Evolutionary conservation across 1,140 invertebrate species (phyloP), one percentile per base, ranked within the genome.

Genomic region (Phymorhynchus buccinoides): DNA sequence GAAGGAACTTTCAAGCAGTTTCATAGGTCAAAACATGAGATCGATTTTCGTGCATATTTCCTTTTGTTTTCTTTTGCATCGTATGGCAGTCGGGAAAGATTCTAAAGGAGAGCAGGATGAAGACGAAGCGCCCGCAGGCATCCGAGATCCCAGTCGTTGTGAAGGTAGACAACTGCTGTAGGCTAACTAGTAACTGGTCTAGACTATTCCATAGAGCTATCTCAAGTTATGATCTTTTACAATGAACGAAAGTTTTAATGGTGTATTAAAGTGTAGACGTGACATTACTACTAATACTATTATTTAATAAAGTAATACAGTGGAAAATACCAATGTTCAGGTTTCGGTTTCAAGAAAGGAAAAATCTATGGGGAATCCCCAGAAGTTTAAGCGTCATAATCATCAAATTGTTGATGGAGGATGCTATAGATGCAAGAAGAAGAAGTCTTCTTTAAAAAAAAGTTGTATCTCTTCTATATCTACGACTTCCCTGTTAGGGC

Each of bases 91-190:
- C 7, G 77, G 14, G 22, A 35, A 79, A 30, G 77, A 52, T 9
- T 30, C 27, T 12, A 52, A 79, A 79, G 77, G 77, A 14, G 39
- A 77, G 22, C 42, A 52, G 35, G 80, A 83, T 9, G 80, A 71
- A 39, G 80, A 83, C 3, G 80, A 71, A n/a, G 66, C 66, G 16
- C 56, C 80, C 3, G 41, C 27, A 0, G 80, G 80, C 14, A 66
- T 83, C 0, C 66, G 80, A 83, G 66, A 83, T 32, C 80, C 80
- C n/a, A 83, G 30, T 30, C 56, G 12, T 44, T 83, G 80, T 42
- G 80, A 83, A 71, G 80, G 80, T 83, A 68, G 30, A 9, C n/a
- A 35, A 4, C 4, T 27, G 22, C n/a, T 66, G 62, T 22, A 22
- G 48, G 48, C 48, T 12, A 22, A 52, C 22, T 22, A 52, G 9